Evolutionary conservation across 2,797 vertebrate genomes (phyloP), one percentile per base, ranked within the genome.

Genomic region (Dendrocincla fuliginosa): DNA sequence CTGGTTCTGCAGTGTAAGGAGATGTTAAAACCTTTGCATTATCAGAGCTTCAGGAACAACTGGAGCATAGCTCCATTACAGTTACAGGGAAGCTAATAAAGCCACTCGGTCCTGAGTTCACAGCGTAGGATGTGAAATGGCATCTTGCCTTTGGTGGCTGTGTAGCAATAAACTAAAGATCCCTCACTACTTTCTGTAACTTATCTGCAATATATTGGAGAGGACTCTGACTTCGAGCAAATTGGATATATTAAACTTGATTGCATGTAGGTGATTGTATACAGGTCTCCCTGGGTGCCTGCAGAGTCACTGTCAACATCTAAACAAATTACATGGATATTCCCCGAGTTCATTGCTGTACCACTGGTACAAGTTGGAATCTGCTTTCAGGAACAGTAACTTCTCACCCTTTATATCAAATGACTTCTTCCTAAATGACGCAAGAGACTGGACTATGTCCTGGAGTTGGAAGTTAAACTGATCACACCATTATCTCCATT

Each of bases 21-120:
- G 47, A 59, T 87, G 84, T 94, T 76, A 73, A 90, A 82, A 44
- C 77, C 61, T 84, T 42, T 63, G 63, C 32, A 4, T 73, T 86
- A 42, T 59, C 3, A 0, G 76, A 44, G 42, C 69, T 79, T 71
- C 0, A 10, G 90, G 80, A 88, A 10, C 35, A 84, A 84, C 44
- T 49, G 88, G 55, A 95, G 88, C 55, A 7, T 37, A 61, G 46
- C 80, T 88, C 32, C 6, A 32, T 84, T 75, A 35, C 44, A 8
- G 5, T 28, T 47, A 17, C 61, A 68, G 78, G 41, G 64, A 86
- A 89, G 61, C 71, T 52, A 30, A 24, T 69, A 56, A 83, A 80
- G 44, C 71, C 0, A 0, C 68, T 71, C 33, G 47, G 63, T 37
- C 63, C 64, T 1, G 30, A 69, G 47, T 65, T 57, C 8, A 3